Percentiles rank a stretch among this genome's conserved stretches.
These are phyloP conservation scores for Cyclophora punctaria DNA, from an alignment of 2,888 invertebrate genomes.

Conservation along the genomic window DNA sequence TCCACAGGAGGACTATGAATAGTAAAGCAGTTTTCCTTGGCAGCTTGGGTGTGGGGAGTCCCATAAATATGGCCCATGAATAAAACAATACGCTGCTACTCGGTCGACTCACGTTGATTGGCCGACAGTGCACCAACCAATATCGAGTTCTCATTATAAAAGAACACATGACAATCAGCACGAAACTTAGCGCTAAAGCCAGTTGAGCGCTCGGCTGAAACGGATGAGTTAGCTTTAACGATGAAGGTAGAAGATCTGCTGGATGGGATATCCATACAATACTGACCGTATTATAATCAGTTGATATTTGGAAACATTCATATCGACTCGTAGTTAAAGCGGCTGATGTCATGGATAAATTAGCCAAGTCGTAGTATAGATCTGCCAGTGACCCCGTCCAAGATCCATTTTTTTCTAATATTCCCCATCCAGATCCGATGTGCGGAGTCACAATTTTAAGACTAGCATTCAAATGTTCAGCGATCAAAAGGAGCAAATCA, in stretches of 20 bases:
- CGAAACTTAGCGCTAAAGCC: slow-evolving; percentile 35
- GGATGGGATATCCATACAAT: slow-evolving; percentile 52
- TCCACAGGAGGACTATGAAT: slow-evolving; percentile 42
- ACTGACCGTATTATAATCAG: slow-evolving; percentile 27
- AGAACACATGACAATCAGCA: slow-evolving; percentile 32
- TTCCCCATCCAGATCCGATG: slow-evolving; percentile 49
- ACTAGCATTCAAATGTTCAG: slow-evolving; percentile 41
- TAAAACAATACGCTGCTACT: slow-evolving; percentile 35
- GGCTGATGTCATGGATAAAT: slow-evolving; percentile 57
- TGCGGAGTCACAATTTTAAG: slow-evolving; percentile 41
- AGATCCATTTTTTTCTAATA: slow-evolving; percentile 33
- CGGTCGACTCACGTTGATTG: slow-evolving; percentile 13
- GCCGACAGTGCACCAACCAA: slow-evolving; percentile 21
- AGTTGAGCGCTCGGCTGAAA: slow-evolving; percentile 34
- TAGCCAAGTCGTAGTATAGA: slow-evolving; percentile 44
- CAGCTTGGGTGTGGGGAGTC: slow-evolving; percentile 36
- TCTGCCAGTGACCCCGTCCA: slow-evolving; percentile 60
- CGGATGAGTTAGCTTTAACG: slow-evolving; percentile 49
- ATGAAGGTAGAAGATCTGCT: slow-evolving; percentile 34
- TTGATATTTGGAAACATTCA: slow-evolving; percentile 45
- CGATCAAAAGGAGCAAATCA: slow-evolving; percentile 40
- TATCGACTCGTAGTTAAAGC: slow-evolving; percentile 43
- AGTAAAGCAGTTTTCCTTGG: slow-evolving; percentile 37
- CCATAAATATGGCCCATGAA: slow-evolving; percentile 55
- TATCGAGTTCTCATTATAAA: slow-evolving; percentile 30